Evolutionary conservation across 1,140 invertebrate genomes (phyloP).

Genomic region (Achatina immaculata): DNA sequence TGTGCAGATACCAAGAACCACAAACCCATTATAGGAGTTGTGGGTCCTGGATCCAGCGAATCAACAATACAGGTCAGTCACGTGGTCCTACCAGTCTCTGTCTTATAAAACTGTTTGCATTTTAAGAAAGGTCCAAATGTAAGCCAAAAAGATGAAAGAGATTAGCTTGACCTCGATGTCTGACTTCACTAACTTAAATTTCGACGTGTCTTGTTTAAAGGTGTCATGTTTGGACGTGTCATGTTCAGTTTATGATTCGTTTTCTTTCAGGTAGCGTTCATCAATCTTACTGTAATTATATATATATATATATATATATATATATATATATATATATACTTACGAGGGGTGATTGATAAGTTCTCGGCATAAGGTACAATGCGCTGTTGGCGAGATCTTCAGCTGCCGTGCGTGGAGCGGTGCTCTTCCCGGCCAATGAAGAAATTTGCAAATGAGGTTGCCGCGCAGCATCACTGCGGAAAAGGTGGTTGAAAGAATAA

Average conservation of each 20-base stretch:
- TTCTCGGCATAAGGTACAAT: too few relatives aligned
- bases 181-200: background rate
- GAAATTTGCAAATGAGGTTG: too few relatives aligned
- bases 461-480: too few relatives aligned
- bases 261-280: background rate
- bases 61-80: slow-evolving; percentile 75
- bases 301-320: background rate
- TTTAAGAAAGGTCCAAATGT: background rate
- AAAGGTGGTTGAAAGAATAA: too few relatives aligned
- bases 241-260: background rate
- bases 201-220: background rate
- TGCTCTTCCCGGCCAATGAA: too few relatives aligned
- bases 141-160: too few relatives aligned
- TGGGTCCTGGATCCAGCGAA: slow-evolving; percentile 80
- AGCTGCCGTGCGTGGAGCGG: too few relatives aligned
- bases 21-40: slow-evolving; percentile 77
- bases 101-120: too few relatives aligned
- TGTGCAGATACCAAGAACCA: background rate
- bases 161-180: background rate
- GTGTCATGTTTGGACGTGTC: background rate
- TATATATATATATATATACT: background rate
- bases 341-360: too few relatives aligned
- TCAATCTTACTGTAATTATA: background rate
- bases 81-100: background rate
- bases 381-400: too few relatives aligned